Percentiles rank a stretch among this genome's conserved stretches.
Evolutionary conservation across 2,888 invertebrate species (phyloP).

Genomic region (Patella pellucida): DNA sequence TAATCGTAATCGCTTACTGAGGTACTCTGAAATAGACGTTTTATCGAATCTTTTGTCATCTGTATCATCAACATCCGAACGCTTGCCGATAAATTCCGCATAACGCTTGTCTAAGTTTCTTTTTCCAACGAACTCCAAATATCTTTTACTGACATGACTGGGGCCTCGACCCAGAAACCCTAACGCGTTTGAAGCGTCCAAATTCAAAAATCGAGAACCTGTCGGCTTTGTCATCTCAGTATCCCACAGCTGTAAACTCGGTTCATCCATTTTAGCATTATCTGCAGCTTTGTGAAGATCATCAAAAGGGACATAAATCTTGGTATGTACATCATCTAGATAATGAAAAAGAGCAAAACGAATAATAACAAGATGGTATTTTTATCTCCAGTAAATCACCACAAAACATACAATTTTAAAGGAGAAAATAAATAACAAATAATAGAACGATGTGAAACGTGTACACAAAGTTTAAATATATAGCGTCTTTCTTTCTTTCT

Average conservation of each 20-base stretch:
- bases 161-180: slow-evolving; percentile 2
- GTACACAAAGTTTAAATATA: too few relatives aligned
- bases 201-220: not conserved
- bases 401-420: too few relatives aligned
- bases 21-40: not conserved
- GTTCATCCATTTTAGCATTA: not conserved
- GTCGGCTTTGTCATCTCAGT: not conserved
- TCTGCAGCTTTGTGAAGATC: slow-evolving; percentile 3
- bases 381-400: too few relatives aligned
- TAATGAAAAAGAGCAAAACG: not conserved
- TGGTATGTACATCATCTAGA: slow-evolving; percentile 9
- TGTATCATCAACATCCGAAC: not conserved
- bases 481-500: too few relatives aligned
- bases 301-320: not conserved
- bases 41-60: not conserved
- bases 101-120: slow-evolving; percentile 6
- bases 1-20: not conserved
- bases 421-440: too few relatives aligned
- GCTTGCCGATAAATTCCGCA: slow-evolving; percentile 15
- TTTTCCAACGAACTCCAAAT: slow-evolving; percentile 11
- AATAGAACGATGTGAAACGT: too few relatives aligned
- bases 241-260: not conserved
- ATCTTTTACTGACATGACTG: slow-evolving; percentile 12
- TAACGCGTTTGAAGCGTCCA: slow-evolving; percentile 1
- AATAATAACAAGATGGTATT: not conserved